These are phyloP conservation scores for Phylloscopus whistleri DNA, from an alignment of 2,113 vertebrate genomes.

Conservation along the genomic window DNA sequence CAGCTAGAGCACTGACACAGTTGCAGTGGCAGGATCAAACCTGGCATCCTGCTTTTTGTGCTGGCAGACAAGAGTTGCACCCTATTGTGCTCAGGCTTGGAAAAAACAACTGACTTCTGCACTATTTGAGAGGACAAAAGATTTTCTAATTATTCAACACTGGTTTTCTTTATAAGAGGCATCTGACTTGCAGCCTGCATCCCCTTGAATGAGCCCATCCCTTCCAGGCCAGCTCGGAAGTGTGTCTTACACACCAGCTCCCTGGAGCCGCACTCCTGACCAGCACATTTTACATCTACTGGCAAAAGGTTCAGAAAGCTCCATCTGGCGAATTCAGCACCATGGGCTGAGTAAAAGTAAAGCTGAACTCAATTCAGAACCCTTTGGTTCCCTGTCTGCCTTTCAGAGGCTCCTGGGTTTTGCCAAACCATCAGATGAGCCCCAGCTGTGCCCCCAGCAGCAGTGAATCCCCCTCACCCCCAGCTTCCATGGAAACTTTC, in stretches of 20 bases:
- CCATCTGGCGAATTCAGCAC: neutral
- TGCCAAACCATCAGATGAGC: neutral
- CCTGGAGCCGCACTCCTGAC: rapidly evolving
- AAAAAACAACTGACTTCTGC: neutral
- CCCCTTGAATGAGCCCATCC: neutral
- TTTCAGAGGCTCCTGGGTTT: neutral
- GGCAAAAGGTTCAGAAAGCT: neutral
- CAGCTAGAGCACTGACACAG: rapidly evolving
- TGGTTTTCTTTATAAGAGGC: neutral
- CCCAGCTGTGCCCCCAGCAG: neutral
- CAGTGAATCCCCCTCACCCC: rapidly evolving
- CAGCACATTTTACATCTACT: neutral
- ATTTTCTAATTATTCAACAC: neutral
- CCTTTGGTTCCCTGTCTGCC: rapidly evolving
- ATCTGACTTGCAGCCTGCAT: neutral
- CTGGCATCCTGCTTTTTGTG: neutral
- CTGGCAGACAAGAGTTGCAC: neutral
- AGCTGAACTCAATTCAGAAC: neutral
- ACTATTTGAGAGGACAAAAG: neutral
- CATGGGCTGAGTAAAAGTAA: neutral
- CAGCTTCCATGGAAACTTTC: neutral
- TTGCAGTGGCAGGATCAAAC: neutral
- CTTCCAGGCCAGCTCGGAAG: rapidly evolving
- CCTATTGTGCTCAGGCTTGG: neutral
- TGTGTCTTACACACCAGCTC: neutral